Evolutionary conservation across 2,113 vertebrate genomes (phyloP), one percentile per base, ranked within the genome.

Genomic region (Amphiprion ocellaris): DNA sequence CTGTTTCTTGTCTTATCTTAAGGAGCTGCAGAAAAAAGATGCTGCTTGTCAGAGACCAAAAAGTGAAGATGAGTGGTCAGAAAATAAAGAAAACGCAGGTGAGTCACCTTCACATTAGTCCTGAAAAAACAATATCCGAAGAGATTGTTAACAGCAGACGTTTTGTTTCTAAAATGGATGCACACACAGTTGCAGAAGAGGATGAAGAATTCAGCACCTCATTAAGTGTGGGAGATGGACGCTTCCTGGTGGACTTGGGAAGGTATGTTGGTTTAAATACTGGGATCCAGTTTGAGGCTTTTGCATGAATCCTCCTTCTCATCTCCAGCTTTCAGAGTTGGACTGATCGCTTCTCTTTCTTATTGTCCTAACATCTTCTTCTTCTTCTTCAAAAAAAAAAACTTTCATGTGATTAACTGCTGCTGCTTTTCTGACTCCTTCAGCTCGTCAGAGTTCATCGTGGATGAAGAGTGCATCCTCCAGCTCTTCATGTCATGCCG

Each of bases 191-290:
- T 16, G 0, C 74, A 66, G 61, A 65, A 12, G 75, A 81, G 37
- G 69, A 79, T 1, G 73, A 83, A 54, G 67, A 81, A 69, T 62
- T 76, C 64, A 52, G 30, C 50, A 70, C 68, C 1, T 69, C 82
- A 1, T 54, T 86, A n/a, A 62, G 71, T n/a, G 86, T 90, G 19
- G 78, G 65, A 62, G 85, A 90, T 1, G 81, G 83, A 10, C 56
- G 0, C n/a, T 39, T 80, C 69, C 60, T 74, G 46, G 88, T 90
- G 30, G 88, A 90, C 76, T 37, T 88, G 21, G 81, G 81, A 4
- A 86, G 83, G 83, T 86, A 62, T 3, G 52, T 2, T 12, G 11
- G 14, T 44, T 12, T 44, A 4, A 14, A 44, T 44, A 44, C 12
- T 44, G 2, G 14, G 14, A 44, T 15, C 33, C 12, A 15, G 12